Percentiles rank a stretch among this genome's conserved stretches.
Evolutionary conservation across 2,888 invertebrate species (phyloP).

Genomic region (Blomia tropicalis): DNA sequence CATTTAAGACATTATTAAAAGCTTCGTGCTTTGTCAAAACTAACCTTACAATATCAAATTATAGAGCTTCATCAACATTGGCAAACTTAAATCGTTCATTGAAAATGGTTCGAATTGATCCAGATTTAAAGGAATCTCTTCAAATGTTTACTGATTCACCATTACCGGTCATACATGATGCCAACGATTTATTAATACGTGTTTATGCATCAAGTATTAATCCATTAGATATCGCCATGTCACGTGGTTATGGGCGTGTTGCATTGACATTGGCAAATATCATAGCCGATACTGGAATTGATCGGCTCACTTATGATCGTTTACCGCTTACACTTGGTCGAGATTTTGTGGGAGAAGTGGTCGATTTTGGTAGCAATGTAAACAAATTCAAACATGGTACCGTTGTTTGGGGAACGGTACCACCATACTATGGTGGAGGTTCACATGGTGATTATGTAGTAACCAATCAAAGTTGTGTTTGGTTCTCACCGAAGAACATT

Average conservation of each 20-base stretch:
- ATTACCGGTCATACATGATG: slow-evolving; percentile 37
- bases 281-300: slow-evolving; percentile 3
- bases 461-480: slow-evolving; percentile 34
- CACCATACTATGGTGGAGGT: slow-evolving; percentile 45
- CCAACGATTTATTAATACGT: slow-evolving; percentile 60
- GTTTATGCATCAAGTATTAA: slow-evolving; percentile 75
- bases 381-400: slow-evolving; percentile 49
- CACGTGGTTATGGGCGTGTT: slow-evolving; percentile 23
- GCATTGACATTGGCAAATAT: slow-evolving; percentile 21
- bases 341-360: slow-evolving; percentile 73
- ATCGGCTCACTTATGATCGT: slow-evolving; percentile 26
- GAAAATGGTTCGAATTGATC: neutral
- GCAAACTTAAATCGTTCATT: slow-evolving; percentile 13
- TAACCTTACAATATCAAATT: too few species aligned
- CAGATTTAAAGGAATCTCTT: neutral
- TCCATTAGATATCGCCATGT: slow-evolving; percentile 73
- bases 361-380: slow-evolving; percentile 52
- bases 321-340: slow-evolving; percentile 74
- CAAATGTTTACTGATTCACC: neutral
- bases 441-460: slow-evolving; percentile 62
- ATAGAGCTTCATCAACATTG: neutral
- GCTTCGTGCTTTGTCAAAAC: too few species aligned
- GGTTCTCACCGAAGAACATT: slow-evolving; percentile 45
- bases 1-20: too few species aligned
- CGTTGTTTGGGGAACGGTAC: slow-evolving; percentile 61